phyloP scores from a whole-genome alignment of 2,797 vertebrate genomes.

The Typhlichthys eigenmanni region DNA sequence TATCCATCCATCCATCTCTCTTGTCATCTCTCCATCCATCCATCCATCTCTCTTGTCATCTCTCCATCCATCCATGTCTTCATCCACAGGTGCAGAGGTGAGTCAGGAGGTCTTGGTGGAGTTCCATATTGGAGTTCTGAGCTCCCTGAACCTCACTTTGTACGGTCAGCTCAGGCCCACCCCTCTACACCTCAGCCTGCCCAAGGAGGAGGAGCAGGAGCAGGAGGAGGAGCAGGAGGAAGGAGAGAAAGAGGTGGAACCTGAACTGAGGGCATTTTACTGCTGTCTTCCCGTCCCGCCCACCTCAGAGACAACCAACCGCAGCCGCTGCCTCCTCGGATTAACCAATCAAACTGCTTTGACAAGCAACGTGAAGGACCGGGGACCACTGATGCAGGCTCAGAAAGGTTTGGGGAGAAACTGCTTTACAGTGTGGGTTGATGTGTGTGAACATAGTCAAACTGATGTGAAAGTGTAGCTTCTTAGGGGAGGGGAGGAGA shows the following conservation, averaged over 20 bases:
- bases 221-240: slow-evolving; percentile 18
- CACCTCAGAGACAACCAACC: slow-evolving; percentile 37
- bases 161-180: slow-evolving; percentile 43
- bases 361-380: slow-evolving; percentile 31
- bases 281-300: slow-evolving; percentile 50
- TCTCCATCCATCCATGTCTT: background rate
- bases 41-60: background rate
- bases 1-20: no score
- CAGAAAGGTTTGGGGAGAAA: slow-evolving; percentile 48
- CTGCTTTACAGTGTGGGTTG: no score
- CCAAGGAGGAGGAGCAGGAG: slow-evolving; percentile 23
- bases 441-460: background rate
- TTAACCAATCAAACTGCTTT: slow-evolving; percentile 57
- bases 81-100: slow-evolving; percentile 32
- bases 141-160: slow-evolving; percentile 55
- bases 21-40: no score
- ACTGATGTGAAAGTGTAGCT: background rate
- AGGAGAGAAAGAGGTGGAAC: slow-evolving; percentile 16
- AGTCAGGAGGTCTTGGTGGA: slow-evolving; percentile 47
- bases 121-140: slow-evolving; percentile 34
- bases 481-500: background rate
- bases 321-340: slow-evolving; percentile 65
- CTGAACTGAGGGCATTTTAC: slow-evolving; percentile 34
- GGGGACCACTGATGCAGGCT: slow-evolving; percentile 50
- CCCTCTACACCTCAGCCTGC: slow-evolving; percentile 38